phyloP scores from a whole-genome alignment of 1,140 invertebrate species.

The Hypothenemus hampei region DNA sequence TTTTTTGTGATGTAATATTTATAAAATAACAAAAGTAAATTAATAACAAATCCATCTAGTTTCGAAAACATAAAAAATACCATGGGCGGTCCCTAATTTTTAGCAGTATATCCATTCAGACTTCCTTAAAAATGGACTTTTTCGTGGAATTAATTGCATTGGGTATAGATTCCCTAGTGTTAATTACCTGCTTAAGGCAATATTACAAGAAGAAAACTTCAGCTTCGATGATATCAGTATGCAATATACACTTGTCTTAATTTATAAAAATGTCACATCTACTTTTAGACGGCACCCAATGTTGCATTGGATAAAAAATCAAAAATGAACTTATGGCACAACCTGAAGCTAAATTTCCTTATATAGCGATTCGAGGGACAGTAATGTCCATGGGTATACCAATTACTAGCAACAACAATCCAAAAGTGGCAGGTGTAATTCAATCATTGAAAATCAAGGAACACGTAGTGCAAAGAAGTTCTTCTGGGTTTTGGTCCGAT shows the following conservation, averaged over 20 bases:
- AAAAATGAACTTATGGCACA: constrained; percentile 54
- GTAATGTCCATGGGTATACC: constrained; percentile 68
- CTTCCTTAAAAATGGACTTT: constrained; percentile 55
- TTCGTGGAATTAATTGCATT: constrained; percentile 61
- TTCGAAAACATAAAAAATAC: no score
- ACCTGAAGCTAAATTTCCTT: constrained; percentile 58
- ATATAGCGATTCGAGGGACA: constrained; percentile 65
- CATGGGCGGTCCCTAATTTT: no score
- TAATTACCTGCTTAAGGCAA: constrained; percentile 64
- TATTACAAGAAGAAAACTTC: constrained; percentile 66
- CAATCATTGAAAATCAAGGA: constrained; percentile 68
- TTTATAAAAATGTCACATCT: background rate
- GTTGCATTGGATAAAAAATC: constrained; percentile 59
- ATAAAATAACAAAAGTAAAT: no score
- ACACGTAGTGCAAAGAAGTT: constrained; percentile 67
- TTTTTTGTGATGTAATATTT: no score
- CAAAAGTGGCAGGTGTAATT: constrained; percentile 64
- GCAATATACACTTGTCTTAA: constrained; percentile 11
- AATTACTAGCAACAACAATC: constrained; percentile 63
- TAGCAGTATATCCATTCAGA: no score
- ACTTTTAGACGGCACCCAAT: constrained; percentile 57
- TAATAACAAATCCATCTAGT: no score
- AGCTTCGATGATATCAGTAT: constrained; percentile 60
- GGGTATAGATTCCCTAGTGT: constrained; percentile 65
- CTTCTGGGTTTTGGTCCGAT: constrained; percentile 75